Conservation (phyloP, 1,140 invertebrate genomes). For the Neodiprion fabricii region DNA sequence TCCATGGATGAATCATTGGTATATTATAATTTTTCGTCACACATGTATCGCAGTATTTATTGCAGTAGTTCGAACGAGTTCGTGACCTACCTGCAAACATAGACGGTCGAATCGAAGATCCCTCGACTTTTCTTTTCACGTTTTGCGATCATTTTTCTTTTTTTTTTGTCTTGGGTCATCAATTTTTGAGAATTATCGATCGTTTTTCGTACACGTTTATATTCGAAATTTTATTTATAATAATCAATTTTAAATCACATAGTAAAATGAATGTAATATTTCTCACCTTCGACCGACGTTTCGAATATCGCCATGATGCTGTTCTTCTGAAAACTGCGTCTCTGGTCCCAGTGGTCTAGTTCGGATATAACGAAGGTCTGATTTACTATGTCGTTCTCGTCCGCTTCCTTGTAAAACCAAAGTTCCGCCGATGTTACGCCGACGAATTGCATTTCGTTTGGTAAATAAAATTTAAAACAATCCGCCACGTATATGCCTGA, state of each 20-base stretch:
- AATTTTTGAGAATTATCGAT: too few relatives aligned
- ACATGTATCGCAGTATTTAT: too few relatives aligned
- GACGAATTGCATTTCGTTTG: slow-evolving; percentile 72
- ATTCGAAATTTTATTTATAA: background rate
- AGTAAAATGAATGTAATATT: background rate
- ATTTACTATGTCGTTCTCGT: slow-evolving; percentile 66
- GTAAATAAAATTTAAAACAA: slow-evolving; percentile 74
- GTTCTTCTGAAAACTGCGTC: slow-evolving; percentile 73
- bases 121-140: background rate
- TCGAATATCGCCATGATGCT: slow-evolving; percentile 77
- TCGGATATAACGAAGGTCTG: slow-evolving; percentile 82
- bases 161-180: too few relatives aligned
- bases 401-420: slow-evolving; percentile 78
- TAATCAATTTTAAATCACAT: background rate
- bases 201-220: background rate
- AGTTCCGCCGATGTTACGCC: slow-evolving; percentile 77
- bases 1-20: too few relatives aligned
- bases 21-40: too few relatives aligned
- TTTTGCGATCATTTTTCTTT: background rate
- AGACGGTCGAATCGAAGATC: too few relatives aligned
- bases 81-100: background rate
- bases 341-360: slow-evolving; percentile 76
- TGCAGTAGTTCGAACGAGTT: background rate
- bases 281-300: slow-evolving; percentile 69
- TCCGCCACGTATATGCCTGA: slow-evolving; percentile 66